phyloP scores from a whole-genome alignment of 2,113 vertebrate genomes.

The Climacteris rufus region DNA sequence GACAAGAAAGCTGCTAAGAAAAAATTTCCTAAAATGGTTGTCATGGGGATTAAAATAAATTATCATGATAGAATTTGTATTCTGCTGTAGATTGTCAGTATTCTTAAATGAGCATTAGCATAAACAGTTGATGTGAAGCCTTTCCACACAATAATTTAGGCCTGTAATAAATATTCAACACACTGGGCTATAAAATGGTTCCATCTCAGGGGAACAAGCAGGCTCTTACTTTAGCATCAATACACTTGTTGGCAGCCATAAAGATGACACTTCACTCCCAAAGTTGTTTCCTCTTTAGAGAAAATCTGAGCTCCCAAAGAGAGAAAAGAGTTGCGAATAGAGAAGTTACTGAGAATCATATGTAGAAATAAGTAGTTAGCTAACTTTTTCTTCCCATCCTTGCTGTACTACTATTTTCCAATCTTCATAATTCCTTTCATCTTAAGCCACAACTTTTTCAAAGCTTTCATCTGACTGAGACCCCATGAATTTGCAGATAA shows the following conservation, averaged over 20 bases:
- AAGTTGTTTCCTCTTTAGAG: conserved; percentile 24
- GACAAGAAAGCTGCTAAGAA: conserved; percentile 33
- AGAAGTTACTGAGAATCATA: not conserved
- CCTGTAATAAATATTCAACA: conserved; percentile 20
- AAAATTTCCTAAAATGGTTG: conserved; percentile 28
- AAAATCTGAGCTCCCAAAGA: not conserved
- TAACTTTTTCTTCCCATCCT: not conserved
- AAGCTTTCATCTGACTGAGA: not conserved
- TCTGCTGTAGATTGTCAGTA: conserved; percentile 19
- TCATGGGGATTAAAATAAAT: conserved; percentile 26
- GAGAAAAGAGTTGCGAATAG: not conserved
- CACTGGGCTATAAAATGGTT: not conserved
- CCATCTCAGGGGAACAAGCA: not conserved
- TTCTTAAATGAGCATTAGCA: conserved; percentile 15
- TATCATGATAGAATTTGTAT: not conserved
- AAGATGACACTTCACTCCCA: not conserved
- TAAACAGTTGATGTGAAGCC: conserved; percentile 9
- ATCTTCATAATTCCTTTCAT: not conserved
- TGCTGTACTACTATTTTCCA: not conserved
- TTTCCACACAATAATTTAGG: not conserved
- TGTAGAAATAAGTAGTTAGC: not conserved
- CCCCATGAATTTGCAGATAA: not conserved
- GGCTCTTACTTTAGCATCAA: not conserved
- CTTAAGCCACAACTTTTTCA: not conserved
- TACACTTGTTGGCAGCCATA: not conserved